Evolutionary conservation across 2,797 vertebrate species (phyloP), one percentile per base, ranked within the genome.

Genomic region (Pangasius larnaudii): DNA sequence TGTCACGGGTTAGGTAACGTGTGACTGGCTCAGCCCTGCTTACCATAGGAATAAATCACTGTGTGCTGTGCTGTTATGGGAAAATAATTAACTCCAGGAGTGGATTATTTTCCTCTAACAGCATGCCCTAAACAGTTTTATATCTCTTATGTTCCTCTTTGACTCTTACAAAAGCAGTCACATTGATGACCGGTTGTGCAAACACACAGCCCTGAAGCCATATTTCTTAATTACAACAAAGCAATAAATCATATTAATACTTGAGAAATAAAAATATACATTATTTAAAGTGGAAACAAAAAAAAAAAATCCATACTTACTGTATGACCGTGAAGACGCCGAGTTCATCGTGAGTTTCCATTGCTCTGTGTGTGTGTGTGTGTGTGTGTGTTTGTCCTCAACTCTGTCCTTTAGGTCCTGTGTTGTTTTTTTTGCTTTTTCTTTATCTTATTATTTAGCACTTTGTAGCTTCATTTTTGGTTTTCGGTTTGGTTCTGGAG

Each of bases 301-400:
- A 4, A 49, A 42, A 4, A 49, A 39, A 33, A 51, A 36, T n/a
- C 69, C 33, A 56, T 97, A 97, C 97, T 98, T 94, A 98, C 97
- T 97, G 97, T 93, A 97, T 97, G 93, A 97, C 95, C 6, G 96
- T 97, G 91, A 97, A 97, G 94, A 97, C 91, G 92, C 97, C 97
- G 88, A 98, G 71, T 19, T 96, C 94, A 85, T 95, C 95, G 63
- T 94, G 95, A 87, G 93, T 16, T 33, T 97, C 96, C 96, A 98
- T 97, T 6, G 65, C 69, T 1, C 9, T 36, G 6, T 51, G 77
- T 36, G 30, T 33, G 49, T 67, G 63, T 30, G 33, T 71, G 67
- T 71, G 67, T 71, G 67, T 67, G 63, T 30, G 33, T 71, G 67
- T 71, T 33, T 71, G 67, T 46, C 92, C 86, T 92, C 88, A 90